Percentiles rank a stretch among this genome's conserved stretches.
Evolutionary conservation across 2,113 vertebrate species (phyloP).

Genomic region (Pelobates fuscus): DNA sequence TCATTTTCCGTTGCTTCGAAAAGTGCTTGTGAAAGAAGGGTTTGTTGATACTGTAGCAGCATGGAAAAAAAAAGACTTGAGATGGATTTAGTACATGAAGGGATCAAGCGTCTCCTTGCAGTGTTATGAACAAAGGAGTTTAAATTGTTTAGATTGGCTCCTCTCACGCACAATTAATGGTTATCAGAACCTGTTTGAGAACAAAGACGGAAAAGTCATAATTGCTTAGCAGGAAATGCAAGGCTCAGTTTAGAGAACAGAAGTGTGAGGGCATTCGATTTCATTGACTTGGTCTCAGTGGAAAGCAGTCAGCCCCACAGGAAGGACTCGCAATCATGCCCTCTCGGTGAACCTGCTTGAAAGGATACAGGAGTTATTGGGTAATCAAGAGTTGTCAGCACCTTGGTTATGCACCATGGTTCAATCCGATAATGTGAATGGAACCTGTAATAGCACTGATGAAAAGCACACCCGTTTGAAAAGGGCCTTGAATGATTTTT

Average conservation of each 20-base stretch:
- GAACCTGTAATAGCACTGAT: slow-evolving; percentile 87
- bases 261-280: slow-evolving; percentile 66
- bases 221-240: slow-evolving; percentile 66
- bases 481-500: slow-evolving; percentile 84
- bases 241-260: slow-evolving; percentile 58
- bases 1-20: slow-evolving; percentile 53
- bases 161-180: slow-evolving; percentile 61
- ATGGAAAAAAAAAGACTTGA: slow-evolving; percentile 63
- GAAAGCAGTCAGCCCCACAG: slow-evolving; percentile 78
- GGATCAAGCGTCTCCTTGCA: slow-evolving; percentile 57
- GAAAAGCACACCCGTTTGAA: slow-evolving; percentile 83
- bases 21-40: slow-evolving; percentile 47
- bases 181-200: slow-evolving; percentile 66
- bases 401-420: slow-evolving; percentile 90
- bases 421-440: slow-evolving; percentile 88
- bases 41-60: slow-evolving; percentile 60
- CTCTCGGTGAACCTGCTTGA: slow-evolving; percentile 87
- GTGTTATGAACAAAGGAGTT: slow-evolving; percentile 59
- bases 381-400: slow-evolving; percentile 93
- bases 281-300: slow-evolving; percentile 73
- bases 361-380: slow-evolving; percentile 88
- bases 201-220: slow-evolving; percentile 65
- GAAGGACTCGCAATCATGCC: slow-evolving; percentile 84
- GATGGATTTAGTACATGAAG: slow-evolving; percentile 60
- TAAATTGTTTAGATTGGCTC: slow-evolving; percentile 60